phyloP scores from a whole-genome alignment of 1,140 invertebrate species.

The Caenorhabditis latens region DNA sequence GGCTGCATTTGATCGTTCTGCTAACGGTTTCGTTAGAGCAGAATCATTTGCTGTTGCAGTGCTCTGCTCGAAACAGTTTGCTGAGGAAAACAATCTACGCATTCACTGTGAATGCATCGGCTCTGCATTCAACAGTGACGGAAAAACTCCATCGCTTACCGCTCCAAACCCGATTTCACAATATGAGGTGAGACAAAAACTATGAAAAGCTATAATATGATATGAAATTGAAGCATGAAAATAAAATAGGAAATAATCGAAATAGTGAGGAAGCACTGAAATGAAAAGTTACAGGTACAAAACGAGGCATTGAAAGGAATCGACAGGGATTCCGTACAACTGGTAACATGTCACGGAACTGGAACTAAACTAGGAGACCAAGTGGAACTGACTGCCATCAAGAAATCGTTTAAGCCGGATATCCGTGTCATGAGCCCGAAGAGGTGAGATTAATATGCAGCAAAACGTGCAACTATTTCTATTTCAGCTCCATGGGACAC shows the following conservation, averaged over 20 bases:
- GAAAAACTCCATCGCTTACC: constrained; percentile 44
- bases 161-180: constrained; percentile 57
- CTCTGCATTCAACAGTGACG: constrained; percentile 57
- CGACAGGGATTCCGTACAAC: constrained; percentile 18
- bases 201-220: too few relatives aligned
- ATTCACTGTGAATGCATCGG: constrained; percentile 44
- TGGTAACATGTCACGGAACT: constrained; percentile 86
- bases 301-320: constrained; percentile 45
- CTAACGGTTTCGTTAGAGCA: constrained; percentile 60
- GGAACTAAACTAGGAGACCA: constrained; percentile 91
- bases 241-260: too few relatives aligned
- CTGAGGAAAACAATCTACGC: constrained; percentile 20
- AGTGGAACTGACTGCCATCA: constrained; percentile 82
- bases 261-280: background rate
- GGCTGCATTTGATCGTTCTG: constrained; percentile 62
- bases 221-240: too few relatives aligned
- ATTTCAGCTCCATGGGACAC: constrained; percentile 52
- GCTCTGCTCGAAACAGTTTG: constrained; percentile 44
- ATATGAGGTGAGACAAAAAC: constrained; percentile 35
- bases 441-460: background rate
- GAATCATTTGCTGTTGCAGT: constrained; percentile 62
- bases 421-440: constrained; percentile 58
- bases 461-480: background rate
- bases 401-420: constrained; percentile 57
- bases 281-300: constrained; percentile 30